Evolutionary conservation across 2,888 invertebrate species (phyloP), one percentile per base, ranked within the genome.

Genomic region (Euphydryas editha): DNA sequence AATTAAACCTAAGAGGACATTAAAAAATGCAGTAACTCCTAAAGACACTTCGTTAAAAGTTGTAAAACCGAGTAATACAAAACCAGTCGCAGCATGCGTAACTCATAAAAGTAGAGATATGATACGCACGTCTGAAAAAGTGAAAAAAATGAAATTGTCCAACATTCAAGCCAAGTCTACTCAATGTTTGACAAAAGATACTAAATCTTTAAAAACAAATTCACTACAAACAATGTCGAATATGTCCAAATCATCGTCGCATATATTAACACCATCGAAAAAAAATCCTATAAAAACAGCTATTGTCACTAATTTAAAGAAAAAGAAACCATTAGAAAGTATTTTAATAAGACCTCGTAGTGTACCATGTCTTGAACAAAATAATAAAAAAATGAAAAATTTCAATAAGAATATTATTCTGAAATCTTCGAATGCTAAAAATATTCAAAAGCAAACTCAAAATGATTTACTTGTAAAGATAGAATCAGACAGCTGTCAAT

Each of bases 101-200:
- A 85, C 85, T 59, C 90, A 88, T 73, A 90, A 81, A 73, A 90
- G 92, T 63, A 85, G 92, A 76, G 92, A 92, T 73, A 92, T 92
- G 92, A 74, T 86, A n/a, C 83, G 92, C 11, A 92, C 92, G 51
- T 86, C 92, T 51, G 92, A 92, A 80, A 92, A 86, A 80, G 66
- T 92, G 13, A 88, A 90, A 75, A 91, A 87, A 79, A 72, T 84
- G 5, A 92, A 89, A 77, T 76, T 82, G 54, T 81, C 82, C 36
- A 89, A 81, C 75, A 59, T 73, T 10, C 81, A 86, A 62, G 75
- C 86, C 1, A 91, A 90, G 74, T 87, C 87, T 1, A 88, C 81
- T 69, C 84, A 86, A 42, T 85, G 84, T 72, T 77, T 86, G 68
- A 74, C 69, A 74, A 78, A 58, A 61, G 82, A 86, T 6, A 69